phyloP scores from a whole-genome alignment of 2,797 vertebrate species.

The Bradypodion ventrale region DNA sequence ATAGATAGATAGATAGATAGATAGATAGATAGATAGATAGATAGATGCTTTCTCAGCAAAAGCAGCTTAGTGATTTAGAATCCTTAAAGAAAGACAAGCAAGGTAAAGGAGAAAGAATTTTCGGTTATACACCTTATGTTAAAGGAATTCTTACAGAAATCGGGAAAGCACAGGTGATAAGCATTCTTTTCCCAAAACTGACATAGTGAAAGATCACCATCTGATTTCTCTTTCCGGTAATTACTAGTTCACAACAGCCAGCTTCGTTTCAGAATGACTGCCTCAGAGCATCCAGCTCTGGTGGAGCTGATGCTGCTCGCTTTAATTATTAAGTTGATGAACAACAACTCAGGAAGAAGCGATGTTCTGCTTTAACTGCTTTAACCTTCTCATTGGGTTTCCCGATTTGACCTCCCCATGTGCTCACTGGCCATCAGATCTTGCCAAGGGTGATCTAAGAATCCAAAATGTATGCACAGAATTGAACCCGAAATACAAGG shows the following conservation, averaged over 20 bases:
- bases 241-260: slow-evolving; percentile 31
- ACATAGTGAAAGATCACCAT: slow-evolving; percentile 56
- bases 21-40: too few relatives aligned
- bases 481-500: slow-evolving; percentile 45
- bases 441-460: slow-evolving; percentile 55
- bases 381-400: slow-evolving; percentile 66
- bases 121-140: slow-evolving; percentile 58
- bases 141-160: slow-evolving; percentile 59
- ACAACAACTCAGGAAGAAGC: slow-evolving; percentile 65
- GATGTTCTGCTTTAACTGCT: slow-evolving; percentile 59
- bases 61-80: slow-evolving; percentile 12
- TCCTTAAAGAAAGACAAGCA: slow-evolving; percentile 22
- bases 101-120: slow-evolving; percentile 23
- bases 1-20: too few relatives aligned
- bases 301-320: slow-evolving; percentile 65
- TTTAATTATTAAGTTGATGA: slow-evolving; percentile 70
- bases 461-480: slow-evolving; percentile 46
- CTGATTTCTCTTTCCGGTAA: slow-evolving; percentile 34
- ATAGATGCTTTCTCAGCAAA: neutral
- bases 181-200: slow-evolving; percentile 62
- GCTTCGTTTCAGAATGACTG: slow-evolving; percentile 69
- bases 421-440: slow-evolving; percentile 55
- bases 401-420: slow-evolving; percentile 41
- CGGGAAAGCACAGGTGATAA: slow-evolving; percentile 41
- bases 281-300: slow-evolving; percentile 55